Evolutionary conservation across 2,888 invertebrate species (phyloP).

Genomic region (Omphaloscelis lunosa): DNA sequence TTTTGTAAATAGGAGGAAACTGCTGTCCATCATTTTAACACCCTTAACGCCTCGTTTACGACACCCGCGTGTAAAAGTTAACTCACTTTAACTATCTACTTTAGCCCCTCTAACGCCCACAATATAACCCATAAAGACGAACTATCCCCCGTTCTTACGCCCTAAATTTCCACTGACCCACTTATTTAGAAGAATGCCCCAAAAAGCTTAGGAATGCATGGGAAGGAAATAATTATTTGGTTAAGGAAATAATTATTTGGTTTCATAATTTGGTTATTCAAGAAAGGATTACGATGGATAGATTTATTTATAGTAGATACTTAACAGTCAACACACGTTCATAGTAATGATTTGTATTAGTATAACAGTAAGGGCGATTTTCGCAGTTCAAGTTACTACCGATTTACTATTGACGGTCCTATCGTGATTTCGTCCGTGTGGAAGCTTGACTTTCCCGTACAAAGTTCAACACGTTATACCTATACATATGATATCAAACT

Average conservation of each 20-base stretch:
- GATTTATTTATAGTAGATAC: background rate
- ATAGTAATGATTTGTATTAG: background rate
- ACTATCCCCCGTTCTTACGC: background rate
- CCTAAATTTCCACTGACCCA: slow-evolving; percentile 29
- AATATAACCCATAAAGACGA: slow-evolving; percentile 17
- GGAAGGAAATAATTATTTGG: background rate
- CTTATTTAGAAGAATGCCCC: slow-evolving; percentile 9
- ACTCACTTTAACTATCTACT: slow-evolving; percentile 3
- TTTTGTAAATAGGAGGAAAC: background rate
- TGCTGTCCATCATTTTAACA: background rate
- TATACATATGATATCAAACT: background rate
- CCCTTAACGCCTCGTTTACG: background rate
- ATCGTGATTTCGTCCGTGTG: background rate
- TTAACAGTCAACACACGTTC: background rate
- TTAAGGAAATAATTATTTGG: too few species aligned
- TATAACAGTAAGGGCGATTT: background rate
- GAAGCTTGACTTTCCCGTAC: background rate
- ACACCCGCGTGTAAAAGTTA: slow-evolving; percentile 3
- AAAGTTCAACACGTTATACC: background rate
- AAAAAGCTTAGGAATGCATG: slow-evolving; percentile 14
- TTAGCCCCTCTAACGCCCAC: background rate
- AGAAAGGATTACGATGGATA: background rate
- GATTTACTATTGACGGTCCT: background rate
- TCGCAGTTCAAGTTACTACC: background rate
- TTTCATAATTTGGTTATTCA: slow-evolving; percentile 8